phyloP scores from a whole-genome alignment of 2,113 vertebrate genomes.

The Channa argus region DNA sequence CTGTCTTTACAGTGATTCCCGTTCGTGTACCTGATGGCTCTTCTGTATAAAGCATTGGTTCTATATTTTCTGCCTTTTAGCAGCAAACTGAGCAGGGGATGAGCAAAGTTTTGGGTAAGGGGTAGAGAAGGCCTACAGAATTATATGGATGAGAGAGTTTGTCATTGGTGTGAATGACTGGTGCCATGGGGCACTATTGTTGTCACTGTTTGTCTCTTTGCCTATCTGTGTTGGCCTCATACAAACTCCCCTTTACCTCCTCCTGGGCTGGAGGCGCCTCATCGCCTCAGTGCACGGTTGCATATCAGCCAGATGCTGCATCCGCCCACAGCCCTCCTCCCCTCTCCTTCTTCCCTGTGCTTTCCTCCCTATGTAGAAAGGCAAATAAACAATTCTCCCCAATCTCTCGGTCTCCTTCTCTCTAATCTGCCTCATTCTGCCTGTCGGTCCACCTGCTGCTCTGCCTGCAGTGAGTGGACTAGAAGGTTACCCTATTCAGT shows the following conservation, averaged over 20 bases:
- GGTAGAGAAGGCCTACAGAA: slow-evolving; percentile 24
- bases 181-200: slow-evolving; percentile 44
- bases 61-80: slow-evolving; percentile 52
- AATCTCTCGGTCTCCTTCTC: slow-evolving; percentile 13
- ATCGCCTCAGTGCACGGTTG: slow-evolving; percentile 45
- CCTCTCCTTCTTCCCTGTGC: neutral
- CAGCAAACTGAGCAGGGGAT: slow-evolving; percentile 42
- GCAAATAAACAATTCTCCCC: slow-evolving; percentile 34
- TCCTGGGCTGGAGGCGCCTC: slow-evolving; percentile 62
- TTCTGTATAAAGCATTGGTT: slow-evolving; percentile 64
- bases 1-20: slow-evolving; percentile 40
- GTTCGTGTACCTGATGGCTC: slow-evolving; percentile 35
- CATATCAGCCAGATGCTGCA: slow-evolving; percentile 68
- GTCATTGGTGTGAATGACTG: slow-evolving; percentile 23
- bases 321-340: slow-evolving; percentile 43
- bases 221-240: slow-evolving; percentile 42
- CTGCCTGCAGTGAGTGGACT: slow-evolving; percentile 35
- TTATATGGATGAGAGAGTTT: slow-evolving; percentile 31
- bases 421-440: slow-evolving; percentile 23
- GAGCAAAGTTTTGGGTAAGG: slow-evolving; percentile 48
- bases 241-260: slow-evolving; percentile 48
- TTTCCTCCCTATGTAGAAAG: slow-evolving; percentile 17
- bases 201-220: slow-evolving; percentile 38
- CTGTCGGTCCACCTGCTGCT: slow-evolving; percentile 49
- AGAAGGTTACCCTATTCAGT: slow-evolving; percentile 22